A percentile compares a stretch with the other conserved stretches of the same genome.
These are phyloP conservation scores for Pyrgilauda ruficollis DNA, from an alignment of 2,113 vertebrate species.

Conservation along the genomic window DNA sequence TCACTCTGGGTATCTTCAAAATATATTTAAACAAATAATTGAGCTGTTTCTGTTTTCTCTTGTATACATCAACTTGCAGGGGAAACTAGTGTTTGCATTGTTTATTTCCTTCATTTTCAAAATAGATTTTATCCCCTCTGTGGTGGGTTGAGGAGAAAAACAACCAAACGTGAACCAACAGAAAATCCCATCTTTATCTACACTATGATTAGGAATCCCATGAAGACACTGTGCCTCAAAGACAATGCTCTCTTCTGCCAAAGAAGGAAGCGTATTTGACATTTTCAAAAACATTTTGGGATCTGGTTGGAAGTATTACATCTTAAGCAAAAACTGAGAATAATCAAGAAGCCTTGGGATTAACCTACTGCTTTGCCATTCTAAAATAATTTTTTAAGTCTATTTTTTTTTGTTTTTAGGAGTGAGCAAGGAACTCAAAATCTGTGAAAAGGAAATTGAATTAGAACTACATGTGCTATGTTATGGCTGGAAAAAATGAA, in stretches of 20 bases:
- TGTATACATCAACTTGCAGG: not conserved
- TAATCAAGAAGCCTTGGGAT: not conserved
- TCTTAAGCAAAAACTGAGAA: not conserved
- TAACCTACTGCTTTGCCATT: not conserved
- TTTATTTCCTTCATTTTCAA: not conserved
- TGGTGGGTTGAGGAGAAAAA: not conserved
- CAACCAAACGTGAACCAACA: not conserved
- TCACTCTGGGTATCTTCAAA: conserved; percentile 3
- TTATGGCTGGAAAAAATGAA: not conserved
- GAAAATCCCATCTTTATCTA: not conserved
- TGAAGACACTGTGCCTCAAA: not conserved
- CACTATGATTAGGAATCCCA: not conserved
- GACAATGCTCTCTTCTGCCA: not conserved
- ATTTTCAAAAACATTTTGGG: not conserved
- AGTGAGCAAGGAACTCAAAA: not conserved
- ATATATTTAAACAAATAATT: conserved; percentile 56
- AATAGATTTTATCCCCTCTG: not conserved
- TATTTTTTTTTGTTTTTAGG: not conserved
- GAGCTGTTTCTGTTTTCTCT: conserved; percentile 31
- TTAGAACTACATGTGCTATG: not conserved
- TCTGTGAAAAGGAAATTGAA: not conserved
- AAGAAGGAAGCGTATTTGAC: not conserved
- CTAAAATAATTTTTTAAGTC: not conserved
- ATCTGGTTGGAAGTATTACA: not conserved
- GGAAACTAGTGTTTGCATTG: not conserved